phyloP scores from a whole-genome alignment of 1,140 invertebrate genomes.

The Drosophila pectinifera region DNA sequence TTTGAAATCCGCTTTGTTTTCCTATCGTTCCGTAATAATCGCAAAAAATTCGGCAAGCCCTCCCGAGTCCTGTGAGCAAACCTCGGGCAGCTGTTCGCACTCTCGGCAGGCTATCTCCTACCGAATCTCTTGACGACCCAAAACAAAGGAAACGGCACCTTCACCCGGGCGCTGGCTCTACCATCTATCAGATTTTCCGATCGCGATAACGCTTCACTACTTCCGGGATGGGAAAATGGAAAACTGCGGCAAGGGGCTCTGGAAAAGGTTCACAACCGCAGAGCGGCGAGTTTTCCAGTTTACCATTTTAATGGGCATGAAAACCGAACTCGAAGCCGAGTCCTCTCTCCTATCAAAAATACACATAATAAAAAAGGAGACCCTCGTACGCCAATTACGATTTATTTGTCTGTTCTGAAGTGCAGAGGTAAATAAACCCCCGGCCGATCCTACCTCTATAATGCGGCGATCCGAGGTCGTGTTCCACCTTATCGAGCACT shows the following conservation, averaged over 20 bases:
- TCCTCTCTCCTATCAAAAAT: constrained; percentile 30
- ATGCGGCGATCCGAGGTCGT: constrained; percentile 44
- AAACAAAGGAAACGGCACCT: constrained; percentile 33
- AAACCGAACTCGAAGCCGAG: constrained; percentile 52
- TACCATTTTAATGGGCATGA: constrained; percentile 74
- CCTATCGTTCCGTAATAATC: constrained; percentile 45
- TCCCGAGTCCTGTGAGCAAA: constrained; percentile 21
- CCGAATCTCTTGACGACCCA: constrained; percentile 37
- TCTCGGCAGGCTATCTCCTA: constrained; percentile 33
- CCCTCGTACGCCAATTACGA: constrained; percentile 81
- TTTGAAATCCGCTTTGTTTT: constrained; percentile 37
- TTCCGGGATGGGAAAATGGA: constrained; percentile 47
- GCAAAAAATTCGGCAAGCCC: constrained; percentile 40
- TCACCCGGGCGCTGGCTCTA: constrained; percentile 24
- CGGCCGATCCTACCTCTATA: constrained; percentile 30
- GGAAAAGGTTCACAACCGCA: constrained; percentile 63
- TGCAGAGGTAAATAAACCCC: constrained; percentile 67
- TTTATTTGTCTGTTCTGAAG: constrained; percentile 78
- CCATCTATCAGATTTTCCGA: constrained; percentile 57
- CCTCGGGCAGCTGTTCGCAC: constrained; percentile 67
- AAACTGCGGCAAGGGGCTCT: constrained; percentile 13
- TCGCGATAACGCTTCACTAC: constrained; percentile 64
- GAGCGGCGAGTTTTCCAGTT: constrained; percentile 54
- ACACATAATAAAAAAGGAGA: constrained; percentile 43
- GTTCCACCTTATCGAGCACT: constrained; percentile 67